A percentile compares a stretch with the other conserved stretches of the same genome.
Evolutionary conservation across 2,888 invertebrate species (phyloP).

Genomic region (Stegophylla sp.): DNA sequence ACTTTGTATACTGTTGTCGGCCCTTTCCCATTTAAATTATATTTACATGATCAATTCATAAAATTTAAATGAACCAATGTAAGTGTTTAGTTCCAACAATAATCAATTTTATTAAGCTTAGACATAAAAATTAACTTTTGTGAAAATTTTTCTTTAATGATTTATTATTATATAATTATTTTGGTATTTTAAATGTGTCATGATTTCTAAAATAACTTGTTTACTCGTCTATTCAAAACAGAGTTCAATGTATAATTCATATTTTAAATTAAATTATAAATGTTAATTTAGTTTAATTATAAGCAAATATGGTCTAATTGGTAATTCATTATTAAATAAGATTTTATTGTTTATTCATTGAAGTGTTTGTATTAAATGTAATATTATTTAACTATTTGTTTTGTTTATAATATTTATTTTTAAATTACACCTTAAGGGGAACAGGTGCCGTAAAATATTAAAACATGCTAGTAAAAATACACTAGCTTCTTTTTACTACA

Average conservation of each 20-base stretch:
- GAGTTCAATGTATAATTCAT: neutral
- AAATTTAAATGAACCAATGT: slow-evolving; percentile 15
- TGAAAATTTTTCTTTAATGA: slow-evolving; percentile 20
- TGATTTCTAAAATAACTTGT: neutral
- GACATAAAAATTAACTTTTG: slow-evolving; percentile 28
- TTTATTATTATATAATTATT: slow-evolving; percentile 28
- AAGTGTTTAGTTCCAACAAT: slow-evolving; percentile 32
- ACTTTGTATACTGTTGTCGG: slow-evolving; percentile 26
- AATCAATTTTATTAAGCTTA: slow-evolving; percentile 43
- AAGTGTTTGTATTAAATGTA: neutral
- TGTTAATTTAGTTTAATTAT: slow-evolving; percentile 13
- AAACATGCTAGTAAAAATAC: too few relatives aligned
- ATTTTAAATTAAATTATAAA: neutral
- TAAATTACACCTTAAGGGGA: too few relatives aligned
- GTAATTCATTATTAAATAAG: slow-evolving; percentile 17
- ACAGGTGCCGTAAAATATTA: too few relatives aligned
- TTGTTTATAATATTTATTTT: too few relatives aligned
- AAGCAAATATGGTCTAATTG: too few relatives aligned
- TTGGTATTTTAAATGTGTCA: neutral
- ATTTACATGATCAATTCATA: slow-evolving; percentile 13
- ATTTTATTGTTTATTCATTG: slow-evolving; percentile 23
- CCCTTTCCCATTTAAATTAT: slow-evolving; percentile 45
- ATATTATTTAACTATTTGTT: neutral
- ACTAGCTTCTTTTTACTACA: too few relatives aligned
- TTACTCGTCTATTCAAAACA: slow-evolving; percentile 2